Conservation (phyloP, 2,888 invertebrate genomes). For the Alcis repandata region DNA sequence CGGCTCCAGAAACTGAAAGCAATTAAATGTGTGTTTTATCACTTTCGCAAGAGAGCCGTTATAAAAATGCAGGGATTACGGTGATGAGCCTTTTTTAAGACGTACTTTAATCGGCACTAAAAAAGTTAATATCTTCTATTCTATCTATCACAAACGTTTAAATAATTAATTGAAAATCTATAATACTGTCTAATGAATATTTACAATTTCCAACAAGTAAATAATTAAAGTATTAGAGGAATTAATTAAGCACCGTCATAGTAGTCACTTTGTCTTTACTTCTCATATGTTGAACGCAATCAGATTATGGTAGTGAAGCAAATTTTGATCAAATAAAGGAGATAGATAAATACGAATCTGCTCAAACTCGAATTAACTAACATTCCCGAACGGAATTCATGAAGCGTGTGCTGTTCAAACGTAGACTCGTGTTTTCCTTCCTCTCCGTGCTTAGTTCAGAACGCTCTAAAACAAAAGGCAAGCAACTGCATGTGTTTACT, state of each 20-base stretch:
- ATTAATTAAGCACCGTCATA: too few relatives aligned
- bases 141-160: too few relatives aligned
- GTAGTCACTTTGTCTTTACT: not conserved
- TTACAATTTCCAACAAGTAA: not conserved
- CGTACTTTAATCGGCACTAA: not conserved
- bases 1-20: slow-evolving; percentile 69
- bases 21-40: not conserved
- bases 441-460: slow-evolving; percentile 25
- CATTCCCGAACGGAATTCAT: slow-evolving; percentile 7
- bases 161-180: too few relatives aligned
- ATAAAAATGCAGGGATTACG: too few relatives aligned
- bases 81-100: too few relatives aligned
- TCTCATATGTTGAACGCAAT: not conserved
- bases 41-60: not conserved
- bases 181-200: too few relatives aligned
- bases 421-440: slow-evolving; percentile 28
- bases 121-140: too few relatives aligned
- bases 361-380: slow-evolving; percentile 4
- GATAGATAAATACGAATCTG: not conserved
- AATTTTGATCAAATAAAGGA: slow-evolving; percentile 1
- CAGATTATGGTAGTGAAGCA: not conserved
- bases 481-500: slow-evolving; percentile 10
- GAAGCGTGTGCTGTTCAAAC: slow-evolving; percentile 16
- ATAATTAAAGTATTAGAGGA: too few relatives aligned
- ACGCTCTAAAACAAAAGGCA: slow-evolving; percentile 14